Base-by-base conservation (phyloP, 2,113 vertebrate genomes). In the Amphilophus citrinellus region DNA sequence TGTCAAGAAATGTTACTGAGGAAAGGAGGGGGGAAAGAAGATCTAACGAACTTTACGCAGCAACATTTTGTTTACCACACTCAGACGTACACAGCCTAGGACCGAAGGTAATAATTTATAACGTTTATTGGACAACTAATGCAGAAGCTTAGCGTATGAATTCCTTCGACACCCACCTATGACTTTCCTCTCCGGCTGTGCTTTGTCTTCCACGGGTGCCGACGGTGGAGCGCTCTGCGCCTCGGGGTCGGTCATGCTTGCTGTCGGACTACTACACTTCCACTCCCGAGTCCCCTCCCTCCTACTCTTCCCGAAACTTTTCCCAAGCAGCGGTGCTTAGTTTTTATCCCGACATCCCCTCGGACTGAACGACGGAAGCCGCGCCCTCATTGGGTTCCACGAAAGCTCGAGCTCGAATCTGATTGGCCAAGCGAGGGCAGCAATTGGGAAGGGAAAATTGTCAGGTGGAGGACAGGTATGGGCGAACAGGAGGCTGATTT, bases 211-310 rank as follows among this genome's bases (percentile, higher is more conserved):
- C 88, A 42, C 91, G 77, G 89, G 86, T 39, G 86, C 87, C 84
- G 92, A 30, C 63, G 92, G 90, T 73, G 93, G 90, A 78, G 92
- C 90, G 88, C 89, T 93, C 91, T 94, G 94, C 88, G 88, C 91
- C 85, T 96, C 96, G 82, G 91, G 77, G 94, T 96, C 96, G 71
- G 89, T 95, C 96, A 96, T 96, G 81, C 91, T 96, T 82, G 82
- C 88, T 90, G 80, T 80, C 50, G 85, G 75, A 59, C 68, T 39
- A 61, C 77, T 65, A 56, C 35, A 37, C 42, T 81, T 73, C 37
- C 62, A 39, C 84, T 80, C 50, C 53, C 56, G 39, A 57, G 20
- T 88, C 85, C 90, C 91, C 90, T 91, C 92, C 92, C 92, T 92
- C 89, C 71, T 61, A 77, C 81, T 88, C 80, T 77, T 79, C 79